Conservation (phyloP, 1,140 invertebrate genomes). For the Panulirus ornatus region DNA sequence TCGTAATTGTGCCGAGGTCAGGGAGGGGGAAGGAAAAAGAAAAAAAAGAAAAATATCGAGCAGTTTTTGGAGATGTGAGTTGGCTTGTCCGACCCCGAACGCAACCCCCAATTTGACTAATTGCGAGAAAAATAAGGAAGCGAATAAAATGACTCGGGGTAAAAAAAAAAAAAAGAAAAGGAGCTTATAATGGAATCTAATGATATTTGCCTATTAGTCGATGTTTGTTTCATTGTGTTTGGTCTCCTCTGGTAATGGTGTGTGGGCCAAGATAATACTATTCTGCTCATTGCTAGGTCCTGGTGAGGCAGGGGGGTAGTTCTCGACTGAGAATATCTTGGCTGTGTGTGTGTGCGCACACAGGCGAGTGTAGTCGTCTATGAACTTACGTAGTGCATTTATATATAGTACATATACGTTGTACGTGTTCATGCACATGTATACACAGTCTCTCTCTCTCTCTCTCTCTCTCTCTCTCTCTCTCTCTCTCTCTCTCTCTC, state of each 20-base stretch:
- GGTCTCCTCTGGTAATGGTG: background rate
- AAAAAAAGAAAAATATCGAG: background rate
- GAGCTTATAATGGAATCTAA: conserved; percentile 4
- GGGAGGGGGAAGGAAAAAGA: background rate
- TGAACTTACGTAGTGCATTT: no score
- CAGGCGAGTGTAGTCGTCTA: no score
- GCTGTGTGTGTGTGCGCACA: no score
- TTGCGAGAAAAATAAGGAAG: conserved; percentile 22
- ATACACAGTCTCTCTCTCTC: no score
- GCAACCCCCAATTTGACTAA: conserved; percentile 15
- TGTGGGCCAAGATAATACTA: background rate
- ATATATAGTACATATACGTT: no score
- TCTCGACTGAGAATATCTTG: no score
- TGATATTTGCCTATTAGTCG: conserved; percentile 48
- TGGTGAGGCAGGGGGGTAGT: background rate
- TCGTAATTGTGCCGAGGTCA: conserved; percentile 33
- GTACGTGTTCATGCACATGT: no score
- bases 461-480: no score
- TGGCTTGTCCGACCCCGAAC: background rate
- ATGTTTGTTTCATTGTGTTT: conserved; percentile 3
- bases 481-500: no score
- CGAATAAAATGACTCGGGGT: background rate
- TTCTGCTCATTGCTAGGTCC: background rate
- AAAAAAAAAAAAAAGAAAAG: conserved; percentile 1
- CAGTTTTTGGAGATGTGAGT: background rate